Base-by-base conservation (phyloP, 2,113 vertebrate species). In the Ptilonorhynchus violaceus region DNA sequence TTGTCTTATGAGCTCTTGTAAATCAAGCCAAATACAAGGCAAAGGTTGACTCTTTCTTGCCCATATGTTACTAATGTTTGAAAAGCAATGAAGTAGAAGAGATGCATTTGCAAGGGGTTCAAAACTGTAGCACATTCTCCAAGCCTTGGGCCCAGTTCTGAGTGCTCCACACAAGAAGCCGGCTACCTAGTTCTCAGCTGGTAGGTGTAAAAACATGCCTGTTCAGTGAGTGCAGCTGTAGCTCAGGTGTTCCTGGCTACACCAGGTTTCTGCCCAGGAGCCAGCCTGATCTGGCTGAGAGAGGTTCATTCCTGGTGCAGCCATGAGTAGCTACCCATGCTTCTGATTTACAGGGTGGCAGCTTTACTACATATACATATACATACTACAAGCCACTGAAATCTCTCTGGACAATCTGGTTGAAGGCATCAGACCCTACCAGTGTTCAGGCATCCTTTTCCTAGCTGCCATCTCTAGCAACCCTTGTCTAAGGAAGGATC, bases 261-360 rank as follows among this genome's bases (percentile, higher is more conserved):
- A 7, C 13, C 2, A 2, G 6, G 10, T 58, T 82, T 82, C 39
- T 72, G 52, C 22, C 58, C 15, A 31, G 49, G 8, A 66, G 23
- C 53, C 23, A 49, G 6, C 0, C 1, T 53, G 37, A 17, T 22
- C 31, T 59, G 37, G 12, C 33, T 83, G 25, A 22, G 41, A 44
- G 18, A 10, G 24, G 3, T 62, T 79, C 2, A 13, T 68, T 82
- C 41, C 47, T 83, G 56, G 21, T 88, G 63, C 76, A 55, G 50
- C 60, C 15, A 1, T 0, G 3, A 27, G 23, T 18, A 91, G 18
- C 30, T 70, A 15, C 0, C 0, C 7, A 3, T 0, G 1, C 11
- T 66, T 87, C 74, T 85, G 25, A 58, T 69, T 76, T n/a, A 21
- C 0, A 1, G 18, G 12, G 11, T 35, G 28, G n/a, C 42, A 46